phyloP scores from a whole-genome alignment of 2,888 invertebrate species.

The Drosophila formosana region DNA sequence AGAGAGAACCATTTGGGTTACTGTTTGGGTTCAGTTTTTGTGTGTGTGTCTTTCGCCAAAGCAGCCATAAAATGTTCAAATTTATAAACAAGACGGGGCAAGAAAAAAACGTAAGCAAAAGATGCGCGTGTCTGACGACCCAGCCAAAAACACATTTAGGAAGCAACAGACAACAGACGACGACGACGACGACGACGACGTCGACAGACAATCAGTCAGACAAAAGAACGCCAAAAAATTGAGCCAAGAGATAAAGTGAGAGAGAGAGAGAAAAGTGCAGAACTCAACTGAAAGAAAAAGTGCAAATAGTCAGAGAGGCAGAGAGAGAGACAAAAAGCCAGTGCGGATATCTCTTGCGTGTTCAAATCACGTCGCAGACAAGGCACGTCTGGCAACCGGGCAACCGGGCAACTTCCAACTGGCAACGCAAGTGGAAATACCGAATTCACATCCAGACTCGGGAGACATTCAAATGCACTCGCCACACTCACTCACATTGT shows the following conservation, averaged over 20 bases:
- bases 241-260: neutral
- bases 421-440: conserved; percentile 9
- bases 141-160: conserved; percentile 69
- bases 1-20: conserved; percentile 20
- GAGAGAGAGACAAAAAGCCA: conserved; percentile 19
- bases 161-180: conserved; percentile 40
- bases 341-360: conserved; percentile 69
- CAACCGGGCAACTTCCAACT: conserved; percentile 6
- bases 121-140: conserved; percentile 57
- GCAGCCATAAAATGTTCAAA: conserved; percentile 69
- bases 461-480: conserved; percentile 41
- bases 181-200: neutral
- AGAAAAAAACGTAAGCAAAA: conserved; percentile 51
- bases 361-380: conserved; percentile 75
- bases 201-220: conserved; percentile 33
- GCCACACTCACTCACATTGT: conserved; percentile 6
- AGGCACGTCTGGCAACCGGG: conserved; percentile 51
- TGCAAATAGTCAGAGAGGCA: conserved; percentile 41
- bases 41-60: conserved; percentile 24
- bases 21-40: conserved; percentile 40
- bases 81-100: conserved; percentile 65
- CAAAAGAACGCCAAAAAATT: conserved; percentile 30
- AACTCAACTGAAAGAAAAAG: conserved; percentile 62
- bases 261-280: conserved; percentile 19
- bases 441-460: conserved; percentile 39